phyloP scores from a whole-genome alignment of 2,113 vertebrate genomes.

The Morone chrysops region DNA sequence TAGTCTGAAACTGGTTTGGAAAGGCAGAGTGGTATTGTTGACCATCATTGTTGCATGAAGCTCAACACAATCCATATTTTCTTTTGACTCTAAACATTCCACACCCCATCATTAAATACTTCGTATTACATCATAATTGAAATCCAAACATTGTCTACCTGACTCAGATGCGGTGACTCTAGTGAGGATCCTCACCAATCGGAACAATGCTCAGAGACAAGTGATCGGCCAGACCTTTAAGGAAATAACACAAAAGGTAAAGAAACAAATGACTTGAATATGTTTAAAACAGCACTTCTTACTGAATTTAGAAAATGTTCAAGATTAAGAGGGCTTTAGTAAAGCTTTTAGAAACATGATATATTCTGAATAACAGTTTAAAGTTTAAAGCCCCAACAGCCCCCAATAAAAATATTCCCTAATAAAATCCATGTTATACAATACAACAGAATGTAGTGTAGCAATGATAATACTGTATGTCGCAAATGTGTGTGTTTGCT shows the following conservation, averaged over 20 bases:
- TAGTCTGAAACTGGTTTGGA: neutral
- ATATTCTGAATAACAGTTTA: neutral
- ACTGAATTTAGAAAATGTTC: neutral
- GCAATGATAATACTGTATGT: neutral
- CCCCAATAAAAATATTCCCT: neutral
- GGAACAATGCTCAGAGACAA: conserved; percentile 90
- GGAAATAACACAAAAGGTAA: conserved; percentile 87
- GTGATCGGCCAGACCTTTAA: conserved; percentile 86
- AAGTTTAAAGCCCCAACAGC: neutral
- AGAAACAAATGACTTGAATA: neutral
- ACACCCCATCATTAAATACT: neutral
- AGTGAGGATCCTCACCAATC: conserved; percentile 88
- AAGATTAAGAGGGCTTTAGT: neutral
- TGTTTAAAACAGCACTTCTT: neutral
- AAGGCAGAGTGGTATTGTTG: too few species aligned
- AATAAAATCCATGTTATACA: neutral
- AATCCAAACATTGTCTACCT: neutral
- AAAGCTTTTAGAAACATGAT: neutral
- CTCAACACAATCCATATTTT: neutral
- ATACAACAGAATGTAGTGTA: neutral
- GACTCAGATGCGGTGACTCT: conserved; percentile 83
- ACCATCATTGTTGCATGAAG: neutral
- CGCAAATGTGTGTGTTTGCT: conserved; percentile 35
- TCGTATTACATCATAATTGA: too few species aligned
- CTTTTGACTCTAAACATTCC: neutral